Evolutionary conservation across 2,113 vertebrate species (phyloP).

Genomic region (Chionis minor): DNA sequence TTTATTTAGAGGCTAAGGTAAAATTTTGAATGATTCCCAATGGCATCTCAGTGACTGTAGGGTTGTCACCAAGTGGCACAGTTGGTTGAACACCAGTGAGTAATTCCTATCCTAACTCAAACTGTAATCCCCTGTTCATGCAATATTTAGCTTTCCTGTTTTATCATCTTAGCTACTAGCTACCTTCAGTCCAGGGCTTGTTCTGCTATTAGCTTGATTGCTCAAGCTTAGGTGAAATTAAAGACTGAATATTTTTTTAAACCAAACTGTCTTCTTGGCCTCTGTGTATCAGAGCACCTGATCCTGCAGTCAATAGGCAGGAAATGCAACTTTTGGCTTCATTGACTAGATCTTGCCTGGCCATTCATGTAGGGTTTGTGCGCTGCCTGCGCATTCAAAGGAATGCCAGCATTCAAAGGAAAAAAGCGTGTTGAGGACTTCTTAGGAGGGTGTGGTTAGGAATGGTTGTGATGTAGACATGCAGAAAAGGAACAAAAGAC

Average conservation of each 20-base stretch:
- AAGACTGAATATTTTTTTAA: neutral
- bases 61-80: neutral
- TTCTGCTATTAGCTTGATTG: constrained; percentile 20
- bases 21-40: constrained; percentile 20
- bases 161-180: neutral
- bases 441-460: neutral
- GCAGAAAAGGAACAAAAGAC: neutral
- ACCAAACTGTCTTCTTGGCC: neutral
- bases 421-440: neutral
- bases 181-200: neutral
- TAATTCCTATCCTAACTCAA: neutral
- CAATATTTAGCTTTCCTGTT: constrained; percentile 34
- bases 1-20: constrained; percentile 32
- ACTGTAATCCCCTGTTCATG: neutral
- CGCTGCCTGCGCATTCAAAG: neutral
- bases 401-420: neutral
- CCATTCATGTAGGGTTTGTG: neutral
- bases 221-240: constrained; percentile 4
- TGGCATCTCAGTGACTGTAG: neutral
- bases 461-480: neutral
- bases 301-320: neutral
- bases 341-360: neutral
- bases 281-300: neutral
- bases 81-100: neutral
- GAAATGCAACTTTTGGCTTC: neutral